These are phyloP conservation scores for Tor tambroides DNA, from an alignment of 2,113 vertebrate species.

Conservation along the genomic window DNA sequence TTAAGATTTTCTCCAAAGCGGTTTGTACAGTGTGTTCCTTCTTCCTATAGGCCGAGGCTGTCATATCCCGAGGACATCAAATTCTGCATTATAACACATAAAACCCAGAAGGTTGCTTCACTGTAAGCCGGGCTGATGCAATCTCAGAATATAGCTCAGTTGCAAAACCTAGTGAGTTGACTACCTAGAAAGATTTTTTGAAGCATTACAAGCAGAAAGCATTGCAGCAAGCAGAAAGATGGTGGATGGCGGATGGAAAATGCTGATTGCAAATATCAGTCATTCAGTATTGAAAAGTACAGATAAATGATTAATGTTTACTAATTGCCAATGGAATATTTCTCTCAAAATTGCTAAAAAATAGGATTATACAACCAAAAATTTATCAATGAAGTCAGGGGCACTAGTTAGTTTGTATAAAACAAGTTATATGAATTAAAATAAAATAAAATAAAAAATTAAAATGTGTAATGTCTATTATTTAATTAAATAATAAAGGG, in stretches of 20 bases:
- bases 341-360: too few relatives aligned
- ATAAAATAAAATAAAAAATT: too few relatives aligned
- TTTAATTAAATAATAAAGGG: too few relatives aligned
- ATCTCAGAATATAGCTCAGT: neutral
- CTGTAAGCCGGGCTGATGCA: neutral
- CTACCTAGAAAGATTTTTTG: neutral
- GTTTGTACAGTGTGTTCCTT: constrained; percentile 1
- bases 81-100: neutral
- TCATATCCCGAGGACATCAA: constrained; percentile 8
- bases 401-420: too few relatives aligned
- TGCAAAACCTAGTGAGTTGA: neutral
- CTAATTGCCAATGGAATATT: too few relatives aligned
- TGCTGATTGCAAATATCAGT: too few relatives aligned
- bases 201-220: neutral
- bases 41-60: neutral
- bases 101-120: neutral
- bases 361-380: too few relatives aligned
- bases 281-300: too few relatives aligned
- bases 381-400: too few relatives aligned
- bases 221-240: neutral
- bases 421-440: too few relatives aligned
- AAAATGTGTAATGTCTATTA: too few relatives aligned
- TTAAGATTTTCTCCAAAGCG: neutral
- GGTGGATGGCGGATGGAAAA: neutral
- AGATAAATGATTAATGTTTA: too few relatives aligned